phyloP scores from a whole-genome alignment of 2,113 vertebrate species.

The Dipodomys ordii region DNA sequence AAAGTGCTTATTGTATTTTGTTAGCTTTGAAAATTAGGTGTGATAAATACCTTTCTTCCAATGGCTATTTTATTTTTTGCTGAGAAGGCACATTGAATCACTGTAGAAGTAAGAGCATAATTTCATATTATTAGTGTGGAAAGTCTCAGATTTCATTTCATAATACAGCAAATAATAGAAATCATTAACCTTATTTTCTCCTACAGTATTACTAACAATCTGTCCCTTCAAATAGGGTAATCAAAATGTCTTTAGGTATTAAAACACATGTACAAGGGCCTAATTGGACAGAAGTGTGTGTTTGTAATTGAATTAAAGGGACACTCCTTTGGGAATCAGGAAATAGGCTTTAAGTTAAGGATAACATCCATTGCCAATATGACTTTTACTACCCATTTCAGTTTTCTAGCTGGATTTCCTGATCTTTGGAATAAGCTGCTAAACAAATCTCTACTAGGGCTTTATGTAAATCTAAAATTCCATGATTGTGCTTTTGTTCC shows the following conservation, averaged over 20 bases:
- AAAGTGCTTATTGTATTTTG: slow-evolving; percentile 40
- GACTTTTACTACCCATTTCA: background rate
- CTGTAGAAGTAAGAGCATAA: background rate
- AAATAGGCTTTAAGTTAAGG: background rate
- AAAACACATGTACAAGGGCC: background rate
- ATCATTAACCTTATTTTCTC: background rate
- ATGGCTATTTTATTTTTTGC: slow-evolving; percentile 16
- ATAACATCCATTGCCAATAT: background rate
- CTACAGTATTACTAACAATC: background rate
- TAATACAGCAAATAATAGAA: slow-evolving; percentile 9
- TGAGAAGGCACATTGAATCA: slow-evolving; percentile 37
- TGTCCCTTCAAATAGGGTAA: background rate
- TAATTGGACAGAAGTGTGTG: background rate
- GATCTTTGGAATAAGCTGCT: background rate
- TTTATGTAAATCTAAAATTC: background rate
- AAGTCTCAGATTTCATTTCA: slow-evolving; percentile 51
- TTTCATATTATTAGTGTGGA: background rate
- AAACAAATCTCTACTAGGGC: background rate
- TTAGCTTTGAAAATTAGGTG: slow-evolving; percentile 38
- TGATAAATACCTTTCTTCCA: slow-evolving; percentile 15
- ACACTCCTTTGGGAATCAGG: background rate
- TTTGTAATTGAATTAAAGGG: background rate
- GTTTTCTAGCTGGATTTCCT: background rate
- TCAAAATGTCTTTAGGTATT: slow-evolving; percentile 3
- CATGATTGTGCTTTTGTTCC: background rate